Conservation (phyloP, 2,797 vertebrate species). For the Sebastes aleutianus region DNA sequence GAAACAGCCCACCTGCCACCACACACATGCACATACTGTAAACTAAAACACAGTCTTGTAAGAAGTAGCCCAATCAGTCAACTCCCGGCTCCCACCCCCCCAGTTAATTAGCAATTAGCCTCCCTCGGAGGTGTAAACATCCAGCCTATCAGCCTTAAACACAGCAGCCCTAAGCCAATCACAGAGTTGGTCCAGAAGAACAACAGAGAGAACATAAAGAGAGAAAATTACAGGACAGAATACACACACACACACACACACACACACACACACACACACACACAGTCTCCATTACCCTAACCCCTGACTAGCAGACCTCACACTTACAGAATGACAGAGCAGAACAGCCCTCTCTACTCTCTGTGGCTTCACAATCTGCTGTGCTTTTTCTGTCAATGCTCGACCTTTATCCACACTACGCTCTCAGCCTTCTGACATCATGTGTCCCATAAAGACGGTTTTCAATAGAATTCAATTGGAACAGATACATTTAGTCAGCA, state of each 20-base stretch:
- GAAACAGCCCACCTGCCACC: constrained; percentile 26
- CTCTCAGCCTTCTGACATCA: not conserved
- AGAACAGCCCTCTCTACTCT: constrained; percentile 13
- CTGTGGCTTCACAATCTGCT: constrained; percentile 5
- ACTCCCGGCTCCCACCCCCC: constrained; percentile 49
- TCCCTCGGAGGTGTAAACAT: constrained; percentile 72
- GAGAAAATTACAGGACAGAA: constrained; percentile 67
- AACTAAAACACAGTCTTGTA: constrained; percentile 53
- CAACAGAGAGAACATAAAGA: constrained; percentile 49
- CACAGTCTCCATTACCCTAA: not conserved
- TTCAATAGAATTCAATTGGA: not conserved
- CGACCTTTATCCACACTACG: not conserved
- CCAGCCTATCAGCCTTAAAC: constrained; percentile 63
- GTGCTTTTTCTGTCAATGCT: not conserved
- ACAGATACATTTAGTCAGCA: too few species aligned
- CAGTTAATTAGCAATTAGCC: constrained; percentile 65
- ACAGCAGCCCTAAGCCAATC: constrained; percentile 44
- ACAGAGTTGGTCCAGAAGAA: constrained; percentile 29
- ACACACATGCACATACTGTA: constrained; percentile 29
- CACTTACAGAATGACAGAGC: constrained; percentile 48
- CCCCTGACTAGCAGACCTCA: constrained; percentile 44
- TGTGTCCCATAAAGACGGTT: not conserved
- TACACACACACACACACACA: constrained; percentile 24
- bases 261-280: constrained; percentile 13
- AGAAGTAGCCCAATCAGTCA: constrained; percentile 66